Percentiles rank a stretch among this genome's conserved stretches.
phyloP scores from a whole-genome alignment of 2,113 vertebrate species.

The Penelope pileata region DNA sequence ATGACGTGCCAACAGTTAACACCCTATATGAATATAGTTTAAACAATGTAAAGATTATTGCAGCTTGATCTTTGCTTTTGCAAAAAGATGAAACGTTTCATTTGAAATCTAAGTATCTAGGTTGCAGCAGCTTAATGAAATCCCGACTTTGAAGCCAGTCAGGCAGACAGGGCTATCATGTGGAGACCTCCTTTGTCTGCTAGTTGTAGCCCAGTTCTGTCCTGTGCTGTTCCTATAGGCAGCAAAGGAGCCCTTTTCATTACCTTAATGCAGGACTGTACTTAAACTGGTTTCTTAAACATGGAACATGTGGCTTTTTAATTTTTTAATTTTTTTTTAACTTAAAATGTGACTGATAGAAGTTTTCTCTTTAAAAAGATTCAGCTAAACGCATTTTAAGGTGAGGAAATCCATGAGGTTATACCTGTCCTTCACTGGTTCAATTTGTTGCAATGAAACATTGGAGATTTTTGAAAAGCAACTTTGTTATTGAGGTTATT shows the following conservation, averaged over 20 bases:
- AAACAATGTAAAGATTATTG: not conserved
- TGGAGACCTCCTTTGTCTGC: not conserved
- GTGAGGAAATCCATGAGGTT: not conserved
- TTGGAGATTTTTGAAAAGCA: not conserved
- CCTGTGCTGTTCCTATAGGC: fast-evolving
- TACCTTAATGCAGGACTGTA: fast-evolving
- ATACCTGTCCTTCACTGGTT: not conserved
- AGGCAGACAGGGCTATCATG: fast-evolving
- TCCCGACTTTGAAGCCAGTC: not conserved
- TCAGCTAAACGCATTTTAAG: not conserved
- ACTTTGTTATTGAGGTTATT: not conserved
- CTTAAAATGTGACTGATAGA: not conserved
- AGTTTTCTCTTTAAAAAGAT: not conserved
- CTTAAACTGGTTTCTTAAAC: not conserved
- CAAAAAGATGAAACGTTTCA: not conserved
- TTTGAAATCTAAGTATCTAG: not conserved
- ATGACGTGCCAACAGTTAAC: not conserved
- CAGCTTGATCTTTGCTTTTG: not conserved
- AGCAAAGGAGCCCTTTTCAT: not conserved
- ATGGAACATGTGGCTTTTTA: not conserved
- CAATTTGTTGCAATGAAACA: not conserved
- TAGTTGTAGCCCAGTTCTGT: not conserved
- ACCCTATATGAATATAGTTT: not conserved
- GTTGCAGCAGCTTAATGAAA: not conserved
- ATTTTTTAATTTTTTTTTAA: too few species aligned